Conservation (phyloP, 1,140 invertebrate species). For the Caerostris extrusa region DNA sequence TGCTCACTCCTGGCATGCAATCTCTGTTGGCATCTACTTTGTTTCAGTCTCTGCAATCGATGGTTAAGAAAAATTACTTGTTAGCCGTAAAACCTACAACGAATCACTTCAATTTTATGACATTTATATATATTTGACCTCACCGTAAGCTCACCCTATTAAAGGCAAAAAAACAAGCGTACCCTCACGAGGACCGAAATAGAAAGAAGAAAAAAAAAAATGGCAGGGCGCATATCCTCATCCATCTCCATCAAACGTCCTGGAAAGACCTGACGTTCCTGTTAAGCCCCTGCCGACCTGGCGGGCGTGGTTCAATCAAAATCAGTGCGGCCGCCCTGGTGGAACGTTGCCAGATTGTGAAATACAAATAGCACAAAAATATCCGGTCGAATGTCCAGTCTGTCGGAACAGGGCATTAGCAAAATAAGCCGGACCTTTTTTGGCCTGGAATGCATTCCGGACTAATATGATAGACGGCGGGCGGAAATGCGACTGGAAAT, state of each 20-base stretch:
- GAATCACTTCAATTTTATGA: background rate
- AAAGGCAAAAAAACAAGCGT: conserved; percentile 17
- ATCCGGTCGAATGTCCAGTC: conserved; percentile 19
- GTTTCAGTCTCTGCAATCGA: no score
- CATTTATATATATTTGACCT: background rate
- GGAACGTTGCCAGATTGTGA: conserved; percentile 52
- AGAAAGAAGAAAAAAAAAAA: background rate
- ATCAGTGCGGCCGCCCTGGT: conserved; percentile 35
- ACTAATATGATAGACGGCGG: conserved; percentile 26
- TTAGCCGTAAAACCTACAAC: no score
- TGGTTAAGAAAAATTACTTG: no score
- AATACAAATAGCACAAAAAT: conserved; percentile 62
- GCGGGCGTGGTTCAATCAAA: conserved; percentile 60
- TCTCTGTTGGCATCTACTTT: no score
- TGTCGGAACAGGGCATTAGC: conserved; percentile 37
- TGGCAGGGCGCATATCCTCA: conserved; percentile 21
- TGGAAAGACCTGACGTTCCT: conserved; percentile 47
- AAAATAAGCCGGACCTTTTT: conserved; percentile 14
- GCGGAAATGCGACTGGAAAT: conserved; percentile 25
- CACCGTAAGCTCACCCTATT: background rate
- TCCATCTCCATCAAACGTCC: conserved; percentile 62
- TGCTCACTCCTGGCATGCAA: no score
- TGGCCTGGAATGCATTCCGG: background rate
- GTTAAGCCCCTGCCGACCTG: conserved; percentile 55
- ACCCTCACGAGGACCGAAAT: background rate